Conservation (phyloP, 2,113 vertebrate species). For the Channa argus region DNA sequence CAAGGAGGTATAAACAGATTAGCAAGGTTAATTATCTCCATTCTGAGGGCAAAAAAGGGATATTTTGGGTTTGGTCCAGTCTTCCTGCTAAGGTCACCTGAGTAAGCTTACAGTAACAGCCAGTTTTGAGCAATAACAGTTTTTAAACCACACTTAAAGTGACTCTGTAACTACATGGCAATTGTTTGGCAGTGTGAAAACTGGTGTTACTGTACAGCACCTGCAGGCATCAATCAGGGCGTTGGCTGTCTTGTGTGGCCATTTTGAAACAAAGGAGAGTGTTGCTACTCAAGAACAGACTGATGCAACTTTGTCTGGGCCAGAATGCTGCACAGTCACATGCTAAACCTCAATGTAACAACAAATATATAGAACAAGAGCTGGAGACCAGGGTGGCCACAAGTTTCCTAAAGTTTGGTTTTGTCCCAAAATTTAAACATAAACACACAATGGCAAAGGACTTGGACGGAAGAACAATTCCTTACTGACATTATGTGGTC, state of each 20-base stretch:
- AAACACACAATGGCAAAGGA: conserved; percentile 40
- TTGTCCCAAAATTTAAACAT: conserved; percentile 16
- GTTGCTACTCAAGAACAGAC: conserved; percentile 40
- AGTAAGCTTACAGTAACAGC: conserved; percentile 12
- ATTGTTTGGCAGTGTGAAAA: conserved; percentile 44
- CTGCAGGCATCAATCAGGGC: conserved; percentile 72
- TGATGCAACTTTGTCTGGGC: conserved; percentile 58
- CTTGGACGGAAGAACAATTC: conserved; percentile 43
- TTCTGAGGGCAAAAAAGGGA: background rate
- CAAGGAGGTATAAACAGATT: conserved; percentile 25
- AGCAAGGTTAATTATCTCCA: conserved; percentile 11
- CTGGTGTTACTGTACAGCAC: conserved; percentile 57
- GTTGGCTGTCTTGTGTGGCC: conserved; percentile 64
- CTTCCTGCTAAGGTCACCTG: background rate
- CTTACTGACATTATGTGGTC: conserved; percentile 60
- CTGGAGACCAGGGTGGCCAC: background rate
- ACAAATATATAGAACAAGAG: background rate
- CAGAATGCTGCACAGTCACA: conserved; percentile 20
- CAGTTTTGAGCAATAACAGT: conserved; percentile 23
- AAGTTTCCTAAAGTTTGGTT: conserved; percentile 30
- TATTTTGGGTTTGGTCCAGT: conserved; percentile 14
- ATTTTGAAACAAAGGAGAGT: conserved; percentile 72
- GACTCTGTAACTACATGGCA: conserved; percentile 23
- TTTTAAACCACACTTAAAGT: conserved; percentile 10
- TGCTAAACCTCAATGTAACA: conserved; percentile 9